Base-by-base conservation (phyloP, 2,888 invertebrate genomes). In the Mythimna albipuncta region DNA sequence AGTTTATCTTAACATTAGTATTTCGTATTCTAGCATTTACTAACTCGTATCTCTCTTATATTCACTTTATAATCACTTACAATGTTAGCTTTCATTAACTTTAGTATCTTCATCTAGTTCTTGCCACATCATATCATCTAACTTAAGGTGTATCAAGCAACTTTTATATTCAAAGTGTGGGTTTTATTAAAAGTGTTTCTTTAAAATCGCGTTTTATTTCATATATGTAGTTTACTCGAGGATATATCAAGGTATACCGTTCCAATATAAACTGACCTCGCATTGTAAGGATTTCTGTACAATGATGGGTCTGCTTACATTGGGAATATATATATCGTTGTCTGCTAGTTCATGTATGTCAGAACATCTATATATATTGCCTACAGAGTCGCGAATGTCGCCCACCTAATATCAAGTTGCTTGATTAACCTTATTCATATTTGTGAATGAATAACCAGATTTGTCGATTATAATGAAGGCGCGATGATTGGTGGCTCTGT, bases 61-160 rank as follows among this genome's bases (percentile, higher is more conserved):
- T 55, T n/a, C 10, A 11, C 38, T 41, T 50, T 47, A 61, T 19
- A 55, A 63, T 52, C 54, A 41, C 26, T 21, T 7, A 21, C 41
- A 13, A 63, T 63, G 32, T 61, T n/a, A 74, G 41, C 72, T 66
- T 47, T 72, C n/a, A 55, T 50, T 62, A 50, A 41, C 16, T 16
- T 52, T 41, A 82, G 44, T 69, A 65, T 6, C 32, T 19, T 47
- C 58, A 62, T 66, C 19, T 68, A 64, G 55, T 69, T 75, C 65
- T 71, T 69, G 44, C 63, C 61, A 55, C 41, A 38, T 78, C 66
- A 19, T 19, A 59, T 67, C 57, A 69, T 77, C 70, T 76, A 83
- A 61, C 66, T 69, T 89, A 94, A 95, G 96, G 95, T 93, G 89
- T 93, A 95, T 95, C 96, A 96, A 96, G 96, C 96, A 96, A 96